A percentile compares a stretch with the other conserved stretches of the same genome.
These are phyloP conservation scores for Epinotia nisella DNA, from an alignment of 2,888 invertebrate species.

Conservation along the genomic window DNA sequence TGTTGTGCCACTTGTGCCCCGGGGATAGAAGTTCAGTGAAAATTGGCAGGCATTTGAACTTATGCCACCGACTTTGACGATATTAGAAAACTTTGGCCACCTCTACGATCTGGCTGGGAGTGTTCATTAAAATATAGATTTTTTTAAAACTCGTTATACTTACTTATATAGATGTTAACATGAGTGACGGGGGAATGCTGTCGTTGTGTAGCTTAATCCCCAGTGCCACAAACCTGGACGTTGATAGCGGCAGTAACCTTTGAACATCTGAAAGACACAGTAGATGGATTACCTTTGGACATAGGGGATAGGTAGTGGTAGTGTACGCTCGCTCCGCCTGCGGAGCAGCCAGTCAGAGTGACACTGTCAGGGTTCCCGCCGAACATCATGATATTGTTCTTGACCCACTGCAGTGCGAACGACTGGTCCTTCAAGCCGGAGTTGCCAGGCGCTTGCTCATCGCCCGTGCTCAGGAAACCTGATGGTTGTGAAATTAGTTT, in stretches of 20 bases:
- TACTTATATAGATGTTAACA: background rate
- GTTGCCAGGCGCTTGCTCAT: slow-evolving; percentile 88
- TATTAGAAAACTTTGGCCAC: background rate
- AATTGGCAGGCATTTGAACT: slow-evolving; percentile 3
- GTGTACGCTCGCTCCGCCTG: slow-evolving; percentile 90
- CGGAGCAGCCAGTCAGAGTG: slow-evolving; percentile 88
- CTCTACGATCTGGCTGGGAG: background rate
- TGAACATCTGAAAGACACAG: background rate
- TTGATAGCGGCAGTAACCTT: background rate
- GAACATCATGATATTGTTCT: slow-evolving; percentile 87
- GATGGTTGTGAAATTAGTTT: slow-evolving; percentile 40
- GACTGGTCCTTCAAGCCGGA: slow-evolving; percentile 90
- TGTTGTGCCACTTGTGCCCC: too few species aligned
- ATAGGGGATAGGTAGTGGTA: slow-evolving; percentile 88
- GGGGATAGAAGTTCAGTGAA: background rate
- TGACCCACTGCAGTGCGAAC: slow-evolving; percentile 88
- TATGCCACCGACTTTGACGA: background rate
- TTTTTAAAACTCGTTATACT: background rate
- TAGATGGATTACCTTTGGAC: slow-evolving; percentile 79
- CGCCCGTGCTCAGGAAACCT: slow-evolving; percentile 91
- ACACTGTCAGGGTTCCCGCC: slow-evolving; percentile 89
- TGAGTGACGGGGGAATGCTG: too few species aligned
- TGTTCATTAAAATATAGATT: background rate
- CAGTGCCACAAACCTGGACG: too few species aligned
- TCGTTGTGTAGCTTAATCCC: too few species aligned